Base-by-base conservation (phyloP, 2,113 vertebrate species). In the Electrona antarctica region DNA sequence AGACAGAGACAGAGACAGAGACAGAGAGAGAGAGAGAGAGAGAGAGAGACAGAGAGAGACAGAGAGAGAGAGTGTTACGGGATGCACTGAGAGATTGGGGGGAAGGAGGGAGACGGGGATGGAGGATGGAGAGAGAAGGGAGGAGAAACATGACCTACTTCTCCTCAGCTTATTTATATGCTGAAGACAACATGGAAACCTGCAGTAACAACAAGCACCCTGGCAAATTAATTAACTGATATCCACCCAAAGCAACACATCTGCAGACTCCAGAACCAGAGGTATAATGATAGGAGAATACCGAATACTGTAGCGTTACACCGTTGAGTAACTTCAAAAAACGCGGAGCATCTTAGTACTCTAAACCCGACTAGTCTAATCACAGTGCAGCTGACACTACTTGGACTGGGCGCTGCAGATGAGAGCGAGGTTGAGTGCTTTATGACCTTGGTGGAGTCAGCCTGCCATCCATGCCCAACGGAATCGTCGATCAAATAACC, bases 61-160 rank as follows among this genome's bases (percentile, higher is more conserved):
- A 65, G 67, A 70, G 58, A 46, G 41, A 71, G 47, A 63, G 46
- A 48, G 51, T 21, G 5, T 41, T 41, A 41, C 33, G 46, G 29
- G 45, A 21, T 45, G 50, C 52, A 49, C 10, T 33, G 10, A 48
- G 13, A 60, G 33, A 33, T 33, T 15, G 59, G 11, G n/a, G n/a
- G 8, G 33, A 45, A 46, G n/a, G 60, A 80, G 74, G 15, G 71
- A 73, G 51, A 64, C 1, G 11, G 15, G 21, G n/a, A 52, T 10
- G n/a, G 41, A 41, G 21, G n/a, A 52, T 10, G n/a, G 41, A 41
- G 47, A 60, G 28, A 60, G 12, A 10, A 71, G 60, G 71, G 72
- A 77, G 72, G 69, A 78, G 68, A 84, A 84, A 74, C 75, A 60
- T 90, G 90, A 90, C 91, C 90, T 89, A 90, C 78, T 90, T 92